phyloP scores from a whole-genome alignment of 2,797 vertebrate genomes.

The Hozukius guyotensis region DNA sequence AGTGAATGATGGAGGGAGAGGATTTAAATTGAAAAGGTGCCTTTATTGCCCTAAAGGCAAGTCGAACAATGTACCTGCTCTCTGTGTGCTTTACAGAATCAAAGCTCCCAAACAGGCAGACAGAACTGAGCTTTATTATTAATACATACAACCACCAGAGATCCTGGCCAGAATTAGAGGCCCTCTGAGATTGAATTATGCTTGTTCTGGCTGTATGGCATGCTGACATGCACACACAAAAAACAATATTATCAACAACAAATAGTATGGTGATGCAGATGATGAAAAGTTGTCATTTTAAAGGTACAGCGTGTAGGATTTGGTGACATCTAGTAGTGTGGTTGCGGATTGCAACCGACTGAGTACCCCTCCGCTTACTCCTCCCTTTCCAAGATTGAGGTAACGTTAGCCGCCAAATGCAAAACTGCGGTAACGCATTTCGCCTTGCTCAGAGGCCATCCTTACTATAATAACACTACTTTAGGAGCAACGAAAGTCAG shows the following conservation, averaged over 20 bases:
- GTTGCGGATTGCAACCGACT: too few relatives aligned
- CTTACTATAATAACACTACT: too few relatives aligned
- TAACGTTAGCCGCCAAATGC: too few relatives aligned
- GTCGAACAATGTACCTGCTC: slow-evolving; percentile 43
- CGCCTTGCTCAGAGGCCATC: too few relatives aligned
- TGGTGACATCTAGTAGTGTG: too few relatives aligned
- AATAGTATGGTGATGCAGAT: background rate
- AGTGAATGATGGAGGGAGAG: slow-evolving; percentile 27
- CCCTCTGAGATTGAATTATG: slow-evolving; percentile 24
- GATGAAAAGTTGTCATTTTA: background rate
- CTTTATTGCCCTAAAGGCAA: slow-evolving; percentile 50
- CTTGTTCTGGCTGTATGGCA: background rate
- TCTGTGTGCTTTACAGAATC: slow-evolving; percentile 47
- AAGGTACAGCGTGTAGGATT: too few relatives aligned
- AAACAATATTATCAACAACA: background rate
- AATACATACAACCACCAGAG: slow-evolving; percentile 24
- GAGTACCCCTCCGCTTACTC: too few relatives aligned
- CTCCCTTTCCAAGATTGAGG: too few relatives aligned
- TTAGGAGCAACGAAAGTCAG: too few relatives aligned
- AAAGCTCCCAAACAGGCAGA: slow-evolving; percentile 31
- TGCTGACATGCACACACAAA: background rate
- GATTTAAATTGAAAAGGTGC: slow-evolving; percentile 63
- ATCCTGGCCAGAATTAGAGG: slow-evolving; percentile 26
- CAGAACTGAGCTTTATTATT: slow-evolving; percentile 32
- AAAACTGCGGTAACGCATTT: too few relatives aligned